These are phyloP conservation scores for Holothuria leucospilota DNA, from an alignment of 53 echinoderm and acorn worm species.

Conservation along the genomic window DNA sequence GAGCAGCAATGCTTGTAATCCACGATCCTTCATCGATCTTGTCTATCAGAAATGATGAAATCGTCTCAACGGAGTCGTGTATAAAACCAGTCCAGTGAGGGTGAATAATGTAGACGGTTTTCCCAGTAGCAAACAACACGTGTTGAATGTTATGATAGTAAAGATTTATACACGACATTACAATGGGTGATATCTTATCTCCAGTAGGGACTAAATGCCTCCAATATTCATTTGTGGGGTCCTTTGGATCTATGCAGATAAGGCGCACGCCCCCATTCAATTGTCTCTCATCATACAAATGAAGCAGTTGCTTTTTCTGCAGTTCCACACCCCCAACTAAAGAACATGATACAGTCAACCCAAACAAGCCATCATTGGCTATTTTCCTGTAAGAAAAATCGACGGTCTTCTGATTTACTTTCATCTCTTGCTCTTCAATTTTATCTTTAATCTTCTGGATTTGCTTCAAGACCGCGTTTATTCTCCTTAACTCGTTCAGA, in stretches of 20 bases:
- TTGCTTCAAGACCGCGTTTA: neutral
- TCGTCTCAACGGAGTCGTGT: neutral
- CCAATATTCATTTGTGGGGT: slow-evolving; percentile 5
- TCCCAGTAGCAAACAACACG: neutral
- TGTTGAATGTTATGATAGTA: neutral
- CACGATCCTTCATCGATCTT: neutral
- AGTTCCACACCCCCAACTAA: neutral
- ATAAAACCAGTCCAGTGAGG: neutral
- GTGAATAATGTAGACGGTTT: neutral
- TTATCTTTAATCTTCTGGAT: neutral
- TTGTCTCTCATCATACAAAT: slow-evolving; percentile 14
- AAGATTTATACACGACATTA: neutral
- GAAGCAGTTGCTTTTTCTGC: neutral
- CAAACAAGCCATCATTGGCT: neutral
- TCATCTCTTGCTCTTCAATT: neutral
- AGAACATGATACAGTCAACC: neutral
- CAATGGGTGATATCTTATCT: neutral
- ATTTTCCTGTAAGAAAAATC: slow-evolving; percentile 1
- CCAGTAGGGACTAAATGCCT: neutral
- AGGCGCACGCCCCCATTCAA: neutral
- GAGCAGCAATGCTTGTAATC: slow-evolving; percentile 15
- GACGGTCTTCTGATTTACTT: neutral
- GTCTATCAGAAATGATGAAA: neutral
- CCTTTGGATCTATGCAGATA: slow-evolving; percentile 10
- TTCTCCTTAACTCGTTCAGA: neutral